Base-by-base conservation (phyloP, 2,113 vertebrate genomes). In the Falco punctatus region DNA sequence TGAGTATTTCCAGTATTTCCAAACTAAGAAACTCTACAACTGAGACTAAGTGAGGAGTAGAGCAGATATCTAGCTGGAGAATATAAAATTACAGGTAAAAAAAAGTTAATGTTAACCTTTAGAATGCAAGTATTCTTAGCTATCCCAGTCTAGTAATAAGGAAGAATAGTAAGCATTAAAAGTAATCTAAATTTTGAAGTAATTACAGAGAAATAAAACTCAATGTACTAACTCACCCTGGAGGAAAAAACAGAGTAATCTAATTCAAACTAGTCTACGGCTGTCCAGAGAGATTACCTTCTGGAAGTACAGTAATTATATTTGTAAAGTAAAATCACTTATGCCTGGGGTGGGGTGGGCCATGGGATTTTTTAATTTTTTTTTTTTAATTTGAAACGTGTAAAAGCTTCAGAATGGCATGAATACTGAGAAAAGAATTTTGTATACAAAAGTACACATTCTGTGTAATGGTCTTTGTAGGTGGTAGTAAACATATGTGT, bases 261-360 rank as follows among this genome's bases (percentile, higher is more conserved):
- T 89, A 96, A 94, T 94, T 95, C 88, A 84, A 91, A 91, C 77
- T 91, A 91, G 88, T 94, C 65, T 86, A 79, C 46, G 54, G 65
- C 49, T 92, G 88, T 89, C 96, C 95, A 95, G 92, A 96, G 96
- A 95, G 96, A 96, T 91, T 95, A 93, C 86, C 61, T 94, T 91
- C 88, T 96, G 67, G 82, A 96, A 97, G 73, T 78, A 86, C 40
- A 86, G 82, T 95, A 96, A 96, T 96, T 96, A 91, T 59, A 93
- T 97, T 92, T 86, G 80, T 91, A 92, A 94, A 88, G 72, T 84
- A 88, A 86, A 96, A 95, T 88, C 38, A 93, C 52, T 88, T 89
- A 78, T 46, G 88, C 92, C 94, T 81, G 52, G 21, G 48, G 90
- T 67, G 46, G 11, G 54, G 64, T 93, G 67, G 57, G 83, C 38